phyloP scores from a whole-genome alignment of 2,888 invertebrate species.

The Pristionchus fissidentatus region DNA sequence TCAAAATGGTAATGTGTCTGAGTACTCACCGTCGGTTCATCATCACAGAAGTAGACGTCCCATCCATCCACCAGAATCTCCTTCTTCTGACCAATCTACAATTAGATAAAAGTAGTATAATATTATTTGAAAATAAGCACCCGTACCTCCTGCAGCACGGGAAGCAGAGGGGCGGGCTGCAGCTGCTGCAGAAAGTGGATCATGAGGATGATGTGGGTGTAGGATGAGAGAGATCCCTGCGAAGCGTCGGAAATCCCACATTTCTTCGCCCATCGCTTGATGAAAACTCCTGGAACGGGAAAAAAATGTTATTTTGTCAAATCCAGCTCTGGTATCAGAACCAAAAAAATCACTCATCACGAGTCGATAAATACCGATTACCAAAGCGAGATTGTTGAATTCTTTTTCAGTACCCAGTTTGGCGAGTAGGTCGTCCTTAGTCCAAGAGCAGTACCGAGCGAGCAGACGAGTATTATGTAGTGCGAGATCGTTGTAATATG shows the following conservation, averaged over 20 bases:
- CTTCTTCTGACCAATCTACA: not conserved
- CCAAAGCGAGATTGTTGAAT: no score
- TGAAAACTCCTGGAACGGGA: no score
- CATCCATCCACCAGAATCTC: not conserved
- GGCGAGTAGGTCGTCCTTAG: constrained; percentile 77
- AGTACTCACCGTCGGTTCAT: not conserved
- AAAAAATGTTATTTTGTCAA: no score
- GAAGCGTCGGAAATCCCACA: no score
- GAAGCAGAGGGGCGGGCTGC: not conserved
- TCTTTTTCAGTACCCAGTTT: constrained; percentile 66
- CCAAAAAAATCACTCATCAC: no score
- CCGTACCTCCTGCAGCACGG: not conserved
- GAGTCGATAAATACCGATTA: no score
- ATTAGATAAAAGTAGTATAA: not conserved
- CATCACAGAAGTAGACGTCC: not conserved
- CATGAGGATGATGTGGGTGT: no score
- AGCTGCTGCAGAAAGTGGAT: not conserved
- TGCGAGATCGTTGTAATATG: constrained; percentile 81
- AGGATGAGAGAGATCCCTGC: no score
- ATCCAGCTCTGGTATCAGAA: no score
- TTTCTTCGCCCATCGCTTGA: no score
- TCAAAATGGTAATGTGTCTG: no score
- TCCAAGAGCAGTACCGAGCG: constrained; percentile 78
- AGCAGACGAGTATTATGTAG: constrained; percentile 80
- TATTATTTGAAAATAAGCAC: no score